A percentile compares a stretch with the other conserved stretches of the same genome.
phyloP scores from a whole-genome alignment of 2,113 vertebrate genomes.

The Electrona antarctica region DNA sequence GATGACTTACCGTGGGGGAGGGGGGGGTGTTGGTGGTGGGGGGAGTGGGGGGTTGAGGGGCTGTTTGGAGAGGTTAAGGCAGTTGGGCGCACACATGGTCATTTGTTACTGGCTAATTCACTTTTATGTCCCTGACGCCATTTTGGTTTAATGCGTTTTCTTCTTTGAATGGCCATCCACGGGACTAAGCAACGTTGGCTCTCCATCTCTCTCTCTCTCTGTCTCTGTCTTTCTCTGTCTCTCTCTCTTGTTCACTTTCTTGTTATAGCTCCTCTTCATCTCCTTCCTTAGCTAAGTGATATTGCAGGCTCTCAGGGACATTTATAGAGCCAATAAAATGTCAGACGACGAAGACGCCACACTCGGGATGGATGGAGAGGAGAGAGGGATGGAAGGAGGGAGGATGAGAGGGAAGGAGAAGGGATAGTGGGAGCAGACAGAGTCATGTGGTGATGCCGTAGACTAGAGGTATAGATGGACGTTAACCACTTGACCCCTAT shows the following conservation, averaged over 20 bases:
- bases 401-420: neutral
- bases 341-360: slow-evolving; percentile 64
- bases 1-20: slow-evolving; percentile 77
- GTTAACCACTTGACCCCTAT: too few relatives aligned
- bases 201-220: slow-evolving; percentile 1
- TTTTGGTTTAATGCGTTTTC: slow-evolving; percentile 76
- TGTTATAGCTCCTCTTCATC: slow-evolving; percentile 10
- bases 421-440: neutral
- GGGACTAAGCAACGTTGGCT: slow-evolving; percentile 47
- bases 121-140: slow-evolving; percentile 75
- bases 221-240: slow-evolving; percentile 15
- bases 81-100: slow-evolving; percentile 58
- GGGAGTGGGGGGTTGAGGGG: too few relatives aligned
- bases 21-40: too few relatives aligned
- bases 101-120: slow-evolving; percentile 82
- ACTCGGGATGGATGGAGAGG: slow-evolving; percentile 38
- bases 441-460: neutral
- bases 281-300: slow-evolving; percentile 59
- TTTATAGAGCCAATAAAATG: slow-evolving; percentile 78
- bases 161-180: slow-evolving; percentile 61
- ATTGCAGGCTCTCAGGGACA: slow-evolving; percentile 72
- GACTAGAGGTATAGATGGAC: slow-evolving; percentile 19
- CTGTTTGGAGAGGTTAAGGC: slow-evolving; percentile 64
- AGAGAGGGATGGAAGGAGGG: slow-evolving; percentile 34
- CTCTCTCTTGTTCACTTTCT: slow-evolving; percentile 1